Conservation (phyloP, 2,797 vertebrate genomes). For the Pantherophis alleghaniensis region DNA sequence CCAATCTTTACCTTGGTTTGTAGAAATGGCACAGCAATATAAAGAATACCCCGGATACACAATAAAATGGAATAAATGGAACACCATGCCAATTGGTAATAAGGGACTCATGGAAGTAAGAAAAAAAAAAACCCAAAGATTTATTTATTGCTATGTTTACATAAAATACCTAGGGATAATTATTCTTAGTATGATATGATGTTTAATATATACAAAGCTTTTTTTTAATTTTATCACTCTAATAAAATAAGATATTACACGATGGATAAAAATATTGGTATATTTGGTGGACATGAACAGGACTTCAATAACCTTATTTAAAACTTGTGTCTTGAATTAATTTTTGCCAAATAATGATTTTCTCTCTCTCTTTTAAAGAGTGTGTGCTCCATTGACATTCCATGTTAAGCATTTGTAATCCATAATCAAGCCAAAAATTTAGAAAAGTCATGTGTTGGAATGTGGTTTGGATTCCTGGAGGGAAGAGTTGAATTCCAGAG, state of each 20-base stretch:
- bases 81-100: neutral
- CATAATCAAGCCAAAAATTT: neutral
- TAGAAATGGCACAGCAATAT: neutral
- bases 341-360: neutral
- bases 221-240: neutral
- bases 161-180: neutral
- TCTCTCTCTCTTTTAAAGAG: neutral
- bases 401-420: neutral
- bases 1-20: neutral
- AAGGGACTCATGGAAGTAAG: neutral
- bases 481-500: neutral
- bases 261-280: neutral
- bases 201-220: neutral
- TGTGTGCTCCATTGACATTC: neutral
- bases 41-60: neutral
- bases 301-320: neutral
- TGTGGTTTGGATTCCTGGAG: neutral
- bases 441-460: neutral
- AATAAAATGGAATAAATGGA: neutral
- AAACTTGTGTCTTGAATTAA: neutral
- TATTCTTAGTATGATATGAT: neutral
- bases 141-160: neutral
- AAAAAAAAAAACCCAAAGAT: neutral
- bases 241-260: neutral
- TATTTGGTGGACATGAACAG: neutral